Base-by-base conservation (phyloP, 2,888 invertebrate genomes). In the Athalia rosae region DNA sequence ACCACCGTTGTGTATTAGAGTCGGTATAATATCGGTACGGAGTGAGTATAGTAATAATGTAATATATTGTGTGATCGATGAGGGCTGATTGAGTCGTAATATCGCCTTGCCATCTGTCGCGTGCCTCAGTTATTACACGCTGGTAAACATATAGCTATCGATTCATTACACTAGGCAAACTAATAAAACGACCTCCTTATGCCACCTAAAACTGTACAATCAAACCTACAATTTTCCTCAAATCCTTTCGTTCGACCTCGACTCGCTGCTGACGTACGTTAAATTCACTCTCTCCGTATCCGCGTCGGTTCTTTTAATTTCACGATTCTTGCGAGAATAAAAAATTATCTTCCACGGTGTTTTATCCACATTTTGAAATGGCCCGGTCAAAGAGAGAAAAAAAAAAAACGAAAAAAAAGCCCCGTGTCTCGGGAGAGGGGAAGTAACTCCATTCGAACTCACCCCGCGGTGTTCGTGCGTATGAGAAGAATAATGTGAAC, bases 31-130 rank as follows among this genome's bases (percentile, higher is more conserved):
- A 77, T 73, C 77, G n/a, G n/a, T n/a, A 63, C 59, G 74, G 79
- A 84, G 81, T 81, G 81, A 84, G 82, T 82, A 80, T 80, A 80
- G 85, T 84, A 85, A 85, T 85, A 87, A 85, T 85, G 85, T 84
- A 84, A 84, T 85, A 86, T 84, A 85, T 85, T 84, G 83, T 80
- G 82, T 87, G 87, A 87, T 87, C 85, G 86, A 86, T 87, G 85
- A 85, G 84, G 85, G 85, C 85, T 86, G 87, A 87, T 87, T 87
- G 86, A 87, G 86, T 86, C 86, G 87, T 86, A 87, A 86, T 86
- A 86, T 83, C 83, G 81, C 81, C 78, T 77, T 77, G 80, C 82
- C 84, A 84, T 84, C 84, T 84, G 84, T 82, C 82, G 82, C 83
- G 78, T 43, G 79, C 79, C 81, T 81, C 83, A 81, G 84, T 86